These are phyloP conservation scores for Pammene aurita DNA, from an alignment of 2,888 invertebrate species.

Conservation along the genomic window DNA sequence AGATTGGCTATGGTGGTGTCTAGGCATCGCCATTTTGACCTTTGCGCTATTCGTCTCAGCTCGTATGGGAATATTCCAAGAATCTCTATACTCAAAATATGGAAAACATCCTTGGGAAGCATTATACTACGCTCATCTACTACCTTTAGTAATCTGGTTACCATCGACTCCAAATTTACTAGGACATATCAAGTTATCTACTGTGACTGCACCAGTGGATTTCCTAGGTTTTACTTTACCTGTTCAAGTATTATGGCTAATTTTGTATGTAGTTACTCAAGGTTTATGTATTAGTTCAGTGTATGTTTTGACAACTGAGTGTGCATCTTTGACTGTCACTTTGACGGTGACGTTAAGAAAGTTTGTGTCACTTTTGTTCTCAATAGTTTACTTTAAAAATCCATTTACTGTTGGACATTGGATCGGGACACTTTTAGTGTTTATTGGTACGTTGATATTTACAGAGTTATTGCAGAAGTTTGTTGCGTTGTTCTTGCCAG, in stretches of 20 bases:
- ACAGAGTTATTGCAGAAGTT: constrained; percentile 88
- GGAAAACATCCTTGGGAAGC: constrained; percentile 97
- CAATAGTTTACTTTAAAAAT: constrained; percentile 97
- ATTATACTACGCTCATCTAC: constrained; percentile 93
- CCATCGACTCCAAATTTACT: constrained; percentile 90
- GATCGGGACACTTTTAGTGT: constrained; percentile 95
- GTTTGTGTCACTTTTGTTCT: constrained; percentile 97
- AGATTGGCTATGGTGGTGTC: constrained; percentile 84
- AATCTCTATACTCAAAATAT: constrained; percentile 90
- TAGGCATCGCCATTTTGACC: constrained; percentile 91
- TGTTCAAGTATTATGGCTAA: constrained; percentile 88
- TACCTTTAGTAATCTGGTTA: constrained; percentile 95
- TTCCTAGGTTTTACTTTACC: constrained; percentile 86
- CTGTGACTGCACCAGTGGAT: constrained; percentile 85
- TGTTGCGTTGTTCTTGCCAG: constrained; percentile 63
- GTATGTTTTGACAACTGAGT: constrained; percentile 96
- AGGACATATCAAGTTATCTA: constrained; percentile 89
- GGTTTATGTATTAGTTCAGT: constrained; percentile 97
- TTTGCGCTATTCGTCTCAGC: constrained; percentile 96
- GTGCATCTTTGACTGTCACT: constrained; percentile 96
- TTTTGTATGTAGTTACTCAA: constrained; percentile 94
- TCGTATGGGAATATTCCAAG: constrained; percentile 97
- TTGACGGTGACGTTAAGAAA: constrained; percentile 97
- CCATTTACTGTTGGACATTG: constrained; percentile 96
- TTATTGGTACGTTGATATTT: constrained; percentile 96